A percentile compares a stretch with the other conserved stretches of the same genome.
Evolutionary conservation across 2,888 invertebrate genomes (phyloP).

Genomic region (Pseudolycoriella hygida): DNA sequence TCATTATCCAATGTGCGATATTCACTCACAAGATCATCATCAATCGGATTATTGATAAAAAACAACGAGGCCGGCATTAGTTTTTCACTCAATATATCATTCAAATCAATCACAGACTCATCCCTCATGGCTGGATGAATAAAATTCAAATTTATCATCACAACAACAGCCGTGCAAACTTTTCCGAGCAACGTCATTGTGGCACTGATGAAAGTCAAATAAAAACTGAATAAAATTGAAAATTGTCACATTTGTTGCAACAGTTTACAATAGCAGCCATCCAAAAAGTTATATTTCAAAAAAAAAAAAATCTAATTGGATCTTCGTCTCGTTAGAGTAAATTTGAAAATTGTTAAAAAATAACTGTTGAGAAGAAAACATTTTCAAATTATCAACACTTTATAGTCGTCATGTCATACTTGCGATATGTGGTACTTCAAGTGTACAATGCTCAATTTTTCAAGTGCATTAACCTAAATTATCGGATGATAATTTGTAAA

Average conservation of each 20-base stretch:
- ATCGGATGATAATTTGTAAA: no score
- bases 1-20: background rate
- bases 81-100: slow-evolving; percentile 51
- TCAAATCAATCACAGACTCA: slow-evolving; percentile 27
- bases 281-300: background rate
- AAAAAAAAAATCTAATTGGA: no score
- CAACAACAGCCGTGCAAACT: background rate
- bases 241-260: background rate
- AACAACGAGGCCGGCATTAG: slow-evolving; percentile 50
- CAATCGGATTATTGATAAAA: slow-evolving; percentile 24
- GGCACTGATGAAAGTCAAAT: background rate
- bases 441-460: no score
- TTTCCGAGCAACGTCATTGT: background rate
- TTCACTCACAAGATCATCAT: slow-evolving; percentile 1
- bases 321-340: no score
- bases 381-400: no score
- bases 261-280: background rate
- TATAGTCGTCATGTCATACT: no score
- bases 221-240: background rate
- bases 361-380: no score
- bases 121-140: background rate
- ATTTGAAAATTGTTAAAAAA: no score
- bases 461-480: no score
- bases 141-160: slow-evolving; percentile 30
- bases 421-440: no score